Evolutionary conservation across 2,888 invertebrate species (phyloP), one percentile per base, ranked within the genome.

Genomic region (Lymantria monacha): DNA sequence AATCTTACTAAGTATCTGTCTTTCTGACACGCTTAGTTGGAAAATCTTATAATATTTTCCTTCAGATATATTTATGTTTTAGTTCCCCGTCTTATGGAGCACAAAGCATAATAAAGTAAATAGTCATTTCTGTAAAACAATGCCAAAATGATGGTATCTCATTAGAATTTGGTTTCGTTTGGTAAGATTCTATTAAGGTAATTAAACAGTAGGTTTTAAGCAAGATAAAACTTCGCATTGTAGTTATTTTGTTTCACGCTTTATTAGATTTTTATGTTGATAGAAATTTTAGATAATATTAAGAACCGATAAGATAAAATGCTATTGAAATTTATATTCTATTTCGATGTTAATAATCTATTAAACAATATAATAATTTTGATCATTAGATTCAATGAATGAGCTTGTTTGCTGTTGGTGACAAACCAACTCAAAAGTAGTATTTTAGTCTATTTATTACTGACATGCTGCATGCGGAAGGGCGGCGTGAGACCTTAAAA

Each of bases 11-110:
- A 65, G 62, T 65, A 68, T 59, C 54, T 52, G 56, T 56, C 73
- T 76, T 75, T 76, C 74, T 73, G 67, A 66, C 63, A 66, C 71
- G 62, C 69, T 75, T 72, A 66, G 64, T 54, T 65, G 70, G 72
- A 76, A 79, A 83, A 80, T 77, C 74, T 76, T 69, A 73, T 76
- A 79, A 81, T 78, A 81, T 81, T 82, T 79, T 58, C 33, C 68
- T 72, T 72, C 72, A 33, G 1, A 33, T 33, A 33, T 33, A 33
- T 33, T 33, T 33, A 33, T 71, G 70, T 77, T 67, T 71, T 69
- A 72, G 76, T 78, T 71, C 64, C 55, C 51, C 49, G 59, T 70
- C 66, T 66, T 69, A 76, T 72, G 77, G 77, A 72, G 72, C 71
- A 72, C 68, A 83, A 79, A 66, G 72, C 50, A 57, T 57, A 64